phyloP scores from a whole-genome alignment of 2,888 invertebrate species.

The Tetranychus piercei region DNA sequence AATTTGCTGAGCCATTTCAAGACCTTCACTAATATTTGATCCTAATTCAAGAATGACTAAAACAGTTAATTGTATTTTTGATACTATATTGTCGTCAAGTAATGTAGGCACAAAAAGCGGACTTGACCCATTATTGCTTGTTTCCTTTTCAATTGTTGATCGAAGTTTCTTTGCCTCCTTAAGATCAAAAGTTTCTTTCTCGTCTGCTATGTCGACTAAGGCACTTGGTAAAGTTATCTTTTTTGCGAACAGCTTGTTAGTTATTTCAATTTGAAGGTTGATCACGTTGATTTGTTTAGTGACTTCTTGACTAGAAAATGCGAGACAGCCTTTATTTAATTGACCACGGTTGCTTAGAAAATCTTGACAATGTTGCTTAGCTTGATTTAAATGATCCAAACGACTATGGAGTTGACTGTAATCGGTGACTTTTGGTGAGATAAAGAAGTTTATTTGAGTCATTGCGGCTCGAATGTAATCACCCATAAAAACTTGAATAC shows the following conservation, averaged over 20 bases:
- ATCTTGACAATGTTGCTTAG: slow-evolving; percentile 32
- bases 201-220: background rate
- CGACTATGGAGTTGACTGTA: slow-evolving; percentile 18
- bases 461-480: slow-evolving; percentile 35
- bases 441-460: slow-evolving; percentile 31
- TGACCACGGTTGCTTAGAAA: slow-evolving; percentile 28
- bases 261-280: slow-evolving; percentile 57
- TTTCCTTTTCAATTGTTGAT: background rate
- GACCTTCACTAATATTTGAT: slow-evolving; percentile 26
- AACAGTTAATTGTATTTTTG: slow-evolving; percentile 50
- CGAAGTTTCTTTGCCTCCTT: background rate
- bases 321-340: slow-evolving; percentile 14
- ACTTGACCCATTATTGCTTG: background rate
- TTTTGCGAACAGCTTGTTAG: slow-evolving; percentile 46
- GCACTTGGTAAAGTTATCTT: slow-evolving; percentile 10
- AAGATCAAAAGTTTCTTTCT: background rate
- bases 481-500: slow-evolving; percentile 35
- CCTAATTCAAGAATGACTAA: slow-evolving; percentile 42
- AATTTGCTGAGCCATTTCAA: slow-evolving; percentile 19
- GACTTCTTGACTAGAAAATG: slow-evolving; percentile 42
- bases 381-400: slow-evolving; percentile 30
- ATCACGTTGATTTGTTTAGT: slow-evolving; percentile 60
- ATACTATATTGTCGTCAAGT: slow-evolving; percentile 45
- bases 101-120: slow-evolving; percentile 41
- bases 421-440: slow-evolving; percentile 12